Base-by-base conservation (phyloP, 2,888 invertebrate species). In the Cataglyphis altisquamis region DNA sequence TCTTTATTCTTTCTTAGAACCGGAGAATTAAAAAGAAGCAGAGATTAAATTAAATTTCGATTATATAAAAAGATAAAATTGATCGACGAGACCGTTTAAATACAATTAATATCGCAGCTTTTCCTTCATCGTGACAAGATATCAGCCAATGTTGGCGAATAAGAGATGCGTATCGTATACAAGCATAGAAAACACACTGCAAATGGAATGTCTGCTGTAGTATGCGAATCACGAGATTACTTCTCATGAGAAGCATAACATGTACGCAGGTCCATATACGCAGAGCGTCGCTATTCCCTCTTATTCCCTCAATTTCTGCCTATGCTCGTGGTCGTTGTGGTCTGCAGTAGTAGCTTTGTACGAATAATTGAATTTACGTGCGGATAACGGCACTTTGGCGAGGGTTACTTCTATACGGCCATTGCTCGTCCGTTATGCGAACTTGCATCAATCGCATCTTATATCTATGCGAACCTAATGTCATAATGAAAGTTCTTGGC, bases 351-450 rank as follows among this genome's bases (percentile, higher is more conserved):
- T 89, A 91, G 91, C 93, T 93, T 93, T 93, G 93, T 93, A 92
- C 92, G 91, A 93, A 91, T 93, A 93, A 93, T 93, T 93, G 93
- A 91, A 93, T 93, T 93, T 93, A 91, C 90, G 90, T 92, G 88
- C 90, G 90, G 89, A 89, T 90, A 90, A 89, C 89, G 87, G 86
- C 86, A 83, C 89, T 88, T 87, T 73, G 82, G n/a, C 67, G 32
- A 29, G 36, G 55, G 29, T 84, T 25, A 45, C 55, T 77, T 77
- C 82, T 83, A 75, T 45, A 66, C 67, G 73, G 64, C n/a, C n/a
- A 78, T 86, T 84, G 80, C 84, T 86, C 84, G 62, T 66, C 21
- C 83, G 55, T 68, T 73, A 60, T 63, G 4, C n/a, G 15, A 67
- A 1, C 52, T 60, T 48, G 21, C 77, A 39, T 36, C 39, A 29